Evolutionary conservation across 2,888 invertebrate species (phyloP), one percentile per base, ranked within the genome.

Genomic region (Neoascia interrupta): DNA sequence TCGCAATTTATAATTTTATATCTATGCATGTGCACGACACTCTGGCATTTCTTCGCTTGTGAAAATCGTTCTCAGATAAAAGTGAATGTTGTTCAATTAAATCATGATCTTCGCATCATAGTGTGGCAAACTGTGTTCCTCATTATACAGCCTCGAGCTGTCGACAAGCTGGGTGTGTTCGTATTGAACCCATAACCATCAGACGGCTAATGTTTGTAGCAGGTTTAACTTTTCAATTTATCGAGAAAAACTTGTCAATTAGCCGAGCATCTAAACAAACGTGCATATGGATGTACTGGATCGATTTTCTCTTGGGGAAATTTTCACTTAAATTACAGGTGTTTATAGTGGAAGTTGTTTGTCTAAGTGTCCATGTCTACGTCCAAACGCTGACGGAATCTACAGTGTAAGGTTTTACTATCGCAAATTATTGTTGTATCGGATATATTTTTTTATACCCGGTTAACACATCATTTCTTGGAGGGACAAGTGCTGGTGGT

Each of bases 21-120:
- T 13, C 26, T 10, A 18, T 3, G 41, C 51, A 51, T 36, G 15
- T 36, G 47, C 39, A 73, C 56, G 41, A 28, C 4, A 26, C 36
- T 18, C 5, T 3, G 23, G 4, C 16, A 34, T 49, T 49, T 41
- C 37, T 53, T 58, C 28, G 37, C 18, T 43, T 39, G 43, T 54
- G 45, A 64, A 66, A 73, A 74, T 68, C 39, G 45, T 43, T 54
- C 21, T 15, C 11, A 53, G 45, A 70, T 76, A 76, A 70, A 76
- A 76, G 70, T 76, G 70, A 70, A 72, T 76, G 76, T 69, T 58
- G 63, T 63, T 39, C 63, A 64, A 76, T 76, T 70, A 45, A 76
- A 64, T 70, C 70, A 70, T 64, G 70, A 39, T 76, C 31, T 21
- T 15, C 11, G 15, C 37, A 13, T 11, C 11, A 10, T 43, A 10